Base-by-base conservation (phyloP, 1,140 invertebrate species). In the Ericerus pela region DNA sequence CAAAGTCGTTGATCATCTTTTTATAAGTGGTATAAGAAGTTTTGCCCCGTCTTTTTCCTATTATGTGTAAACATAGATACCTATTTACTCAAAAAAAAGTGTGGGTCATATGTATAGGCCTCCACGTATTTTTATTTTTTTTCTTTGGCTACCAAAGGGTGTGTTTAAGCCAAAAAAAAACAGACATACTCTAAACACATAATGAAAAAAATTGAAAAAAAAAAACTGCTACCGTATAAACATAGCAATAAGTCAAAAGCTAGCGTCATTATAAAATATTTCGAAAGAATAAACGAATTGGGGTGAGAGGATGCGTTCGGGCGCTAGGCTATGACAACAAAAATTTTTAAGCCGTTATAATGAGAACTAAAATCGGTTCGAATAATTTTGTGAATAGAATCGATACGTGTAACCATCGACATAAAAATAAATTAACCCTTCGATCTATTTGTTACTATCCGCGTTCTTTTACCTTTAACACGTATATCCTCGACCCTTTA, bases 321-420 rank as follows among this genome's bases (percentile, higher is more conserved):
- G 20, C 37, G n/a, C n/a, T n/a, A n/a, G n/a, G n/a, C n/a, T 47
- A 47, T 47, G 41, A 47, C 41, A 47, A 47, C 41, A 47, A 47
- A 47, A 47, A n/a, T n/a, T 47, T 47, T 47, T 47, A 47, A 47
- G 41, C 41, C 41, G 41, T 47, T 47, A 47, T 47, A 47, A 47
- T 47, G 41, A 47, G 41, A 47, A 47, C 41, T 47, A 47, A 47
- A 47, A 20, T 47, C 41, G 41, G 41, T 47, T 47, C 41, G 20
- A 47, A 47, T 47, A 47, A 47, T 47, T 47, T 24, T 22, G 22
- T 22, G 10, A 22, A 47, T 5, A 47, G 41, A 47, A 47, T 47
- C 41, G 41, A 47, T 47, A 47, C 41, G 14, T 47, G 41, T 47
- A 47, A 47, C 41, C 16, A 47, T 47, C 16, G 41, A 47, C 22